Evolutionary conservation across 2,113 vertebrate genomes (phyloP).

Genomic region (Ornithorhynchus anatinus): DNA sequence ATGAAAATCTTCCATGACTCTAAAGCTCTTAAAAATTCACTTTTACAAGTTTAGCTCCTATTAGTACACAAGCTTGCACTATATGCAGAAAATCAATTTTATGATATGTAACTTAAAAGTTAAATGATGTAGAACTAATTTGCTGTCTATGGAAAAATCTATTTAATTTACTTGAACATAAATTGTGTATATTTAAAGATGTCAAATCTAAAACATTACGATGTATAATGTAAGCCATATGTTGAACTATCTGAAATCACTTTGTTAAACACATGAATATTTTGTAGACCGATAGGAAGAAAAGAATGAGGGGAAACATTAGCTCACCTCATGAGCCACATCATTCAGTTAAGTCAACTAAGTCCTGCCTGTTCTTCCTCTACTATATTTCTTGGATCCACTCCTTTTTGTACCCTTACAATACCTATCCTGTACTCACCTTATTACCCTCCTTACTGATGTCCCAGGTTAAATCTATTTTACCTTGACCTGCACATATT

Average conservation of each 20-base stretch:
- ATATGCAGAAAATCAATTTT: slow-evolving; percentile 37
- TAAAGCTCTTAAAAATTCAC: slow-evolving; percentile 26
- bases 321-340: no score
- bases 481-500: no score
- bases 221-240: not conserved
- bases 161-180: slow-evolving; percentile 2
- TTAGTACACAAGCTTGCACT: slow-evolving; percentile 14
- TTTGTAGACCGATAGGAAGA: not conserved
- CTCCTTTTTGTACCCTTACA: no score
- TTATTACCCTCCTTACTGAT: no score
- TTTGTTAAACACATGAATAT: not conserved
- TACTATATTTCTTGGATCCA: no score
- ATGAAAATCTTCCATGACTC: slow-evolving; percentile 29
- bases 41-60: slow-evolving; percentile 27
- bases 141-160: slow-evolving; percentile 27
- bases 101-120: slow-evolving; percentile 18
- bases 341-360: no score
- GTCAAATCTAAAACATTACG: slow-evolving; percentile 7
- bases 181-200: slow-evolving; percentile 17
- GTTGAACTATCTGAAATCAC: not conserved
- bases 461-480: no score
- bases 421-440: no score
- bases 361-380: no score
- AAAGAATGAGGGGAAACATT: not conserved
- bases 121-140: slow-evolving; percentile 26